Percentiles rank a stretch among this genome's conserved stretches.
These are phyloP conservation scores for Daboia siamensis DNA, from an alignment of 2,113 vertebrate species.

Conservation along the genomic window DNA sequence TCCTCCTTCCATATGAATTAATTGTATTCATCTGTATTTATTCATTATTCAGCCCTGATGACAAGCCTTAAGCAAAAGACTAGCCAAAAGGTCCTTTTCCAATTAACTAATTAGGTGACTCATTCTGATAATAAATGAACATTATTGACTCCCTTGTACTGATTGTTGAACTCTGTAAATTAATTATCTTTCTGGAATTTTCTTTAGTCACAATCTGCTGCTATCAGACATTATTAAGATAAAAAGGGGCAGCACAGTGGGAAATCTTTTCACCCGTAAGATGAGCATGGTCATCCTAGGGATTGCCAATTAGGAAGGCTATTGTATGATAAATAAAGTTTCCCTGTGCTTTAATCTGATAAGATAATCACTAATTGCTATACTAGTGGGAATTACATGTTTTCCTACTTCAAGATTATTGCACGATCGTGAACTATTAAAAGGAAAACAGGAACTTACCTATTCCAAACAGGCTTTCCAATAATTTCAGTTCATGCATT, in stretches of 20 bases:
- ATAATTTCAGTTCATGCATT: not conserved
- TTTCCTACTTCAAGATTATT: slow-evolving; percentile 60
- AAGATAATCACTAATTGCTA: slow-evolving; percentile 72
- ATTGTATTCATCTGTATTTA: slow-evolving; percentile 46
- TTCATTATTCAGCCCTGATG: slow-evolving; percentile 37
- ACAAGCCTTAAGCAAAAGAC: slow-evolving; percentile 53
- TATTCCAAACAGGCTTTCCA: slow-evolving; percentile 12
- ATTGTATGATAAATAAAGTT: slow-evolving; percentile 68
- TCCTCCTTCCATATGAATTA: slow-evolving; percentile 30
- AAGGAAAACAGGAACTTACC: slow-evolving; percentile 12
- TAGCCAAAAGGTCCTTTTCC: slow-evolving; percentile 49
- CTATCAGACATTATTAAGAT: slow-evolving; percentile 59
- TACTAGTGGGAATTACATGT: slow-evolving; percentile 60
- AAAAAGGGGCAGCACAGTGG: slow-evolving; percentile 65
- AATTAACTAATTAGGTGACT: slow-evolving; percentile 69
- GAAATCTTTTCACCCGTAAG: slow-evolving; percentile 64
- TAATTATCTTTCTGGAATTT: slow-evolving; percentile 69
- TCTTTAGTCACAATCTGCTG: slow-evolving; percentile 65
- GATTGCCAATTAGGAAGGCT: slow-evolving; percentile 65
- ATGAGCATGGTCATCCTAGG: slow-evolving; percentile 60
- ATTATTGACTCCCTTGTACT: slow-evolving; percentile 65
- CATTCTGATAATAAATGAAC: slow-evolving; percentile 68
- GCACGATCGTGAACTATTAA: slow-evolving; percentile 53
- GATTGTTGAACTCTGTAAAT: slow-evolving; percentile 66
- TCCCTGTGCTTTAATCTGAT: slow-evolving; percentile 65